These are phyloP conservation scores for Mus caroli DNA, from an alignment of 2,797 vertebrate genomes.

Conservation along the genomic window DNA sequence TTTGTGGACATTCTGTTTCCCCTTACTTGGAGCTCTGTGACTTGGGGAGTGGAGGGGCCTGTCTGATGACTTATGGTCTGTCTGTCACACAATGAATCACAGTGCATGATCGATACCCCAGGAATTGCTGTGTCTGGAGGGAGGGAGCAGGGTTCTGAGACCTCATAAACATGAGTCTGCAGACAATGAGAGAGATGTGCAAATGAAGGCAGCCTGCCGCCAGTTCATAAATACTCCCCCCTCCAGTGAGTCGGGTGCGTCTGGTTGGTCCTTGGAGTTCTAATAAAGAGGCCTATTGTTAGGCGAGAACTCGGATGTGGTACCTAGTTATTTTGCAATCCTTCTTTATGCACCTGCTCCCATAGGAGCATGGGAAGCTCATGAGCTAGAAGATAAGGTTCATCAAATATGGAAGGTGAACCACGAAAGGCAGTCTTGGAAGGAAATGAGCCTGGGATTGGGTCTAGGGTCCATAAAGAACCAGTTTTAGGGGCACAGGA, in stretches of 20 bases:
- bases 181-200: background rate
- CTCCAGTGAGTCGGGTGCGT: rapidly evolving
- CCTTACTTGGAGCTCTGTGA: rapidly evolving
- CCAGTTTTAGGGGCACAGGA: background rate
- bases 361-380: rapidly evolving
- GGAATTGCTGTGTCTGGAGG: rapidly evolving
- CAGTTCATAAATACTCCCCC: rapidly evolving
- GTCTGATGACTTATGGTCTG: background rate
- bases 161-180: background rate
- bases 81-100: background rate
- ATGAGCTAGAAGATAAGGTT: rapidly evolving
- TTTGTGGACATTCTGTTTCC: rapidly evolving
- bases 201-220: rapidly evolving
- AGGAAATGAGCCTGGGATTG: background rate
- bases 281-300: background rate
- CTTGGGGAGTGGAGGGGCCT: background rate
- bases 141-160: background rate
- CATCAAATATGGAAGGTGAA: background rate
- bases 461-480: rapidly evolving
- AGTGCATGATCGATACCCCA: background rate
- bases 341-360: rapidly evolving
- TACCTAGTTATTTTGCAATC: rapidly evolving
- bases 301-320: background rate
- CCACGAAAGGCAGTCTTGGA: too few species aligned
- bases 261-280: background rate